A percentile compares a stretch with the other conserved stretches of the same genome.
Evolutionary conservation across 2,113 vertebrate species (phyloP).

Genomic region (Neolamprologus modestus): DNA sequence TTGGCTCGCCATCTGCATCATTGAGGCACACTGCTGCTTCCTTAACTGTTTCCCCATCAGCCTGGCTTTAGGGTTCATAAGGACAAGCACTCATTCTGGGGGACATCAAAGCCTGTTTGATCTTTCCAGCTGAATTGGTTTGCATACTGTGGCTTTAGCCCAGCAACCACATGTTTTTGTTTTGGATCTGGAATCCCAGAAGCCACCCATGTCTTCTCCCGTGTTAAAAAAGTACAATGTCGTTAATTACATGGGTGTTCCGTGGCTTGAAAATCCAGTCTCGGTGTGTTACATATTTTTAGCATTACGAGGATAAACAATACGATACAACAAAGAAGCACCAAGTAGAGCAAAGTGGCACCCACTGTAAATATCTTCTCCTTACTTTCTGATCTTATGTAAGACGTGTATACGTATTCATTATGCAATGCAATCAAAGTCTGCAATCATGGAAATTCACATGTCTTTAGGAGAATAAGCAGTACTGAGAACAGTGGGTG

Average conservation of each 20-base stretch:
- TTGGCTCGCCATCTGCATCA: not conserved
- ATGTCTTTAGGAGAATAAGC: not conserved
- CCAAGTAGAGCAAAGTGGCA: not conserved
- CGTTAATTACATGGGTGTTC: not conserved
- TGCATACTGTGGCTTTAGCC: not conserved
- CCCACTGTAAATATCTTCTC: not conserved
- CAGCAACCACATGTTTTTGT: not conserved
- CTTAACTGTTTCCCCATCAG: not conserved
- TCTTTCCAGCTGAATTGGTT: not conserved
- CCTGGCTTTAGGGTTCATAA: constrained; percentile 12
- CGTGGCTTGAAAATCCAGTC: not conserved
- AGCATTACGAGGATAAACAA: not conserved
- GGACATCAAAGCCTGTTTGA: constrained; percentile 31
- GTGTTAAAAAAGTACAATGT: not conserved
- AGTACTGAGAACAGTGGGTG: not conserved
- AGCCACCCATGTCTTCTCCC: not conserved
- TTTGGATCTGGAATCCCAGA: not conserved
- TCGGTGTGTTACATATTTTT: not conserved
- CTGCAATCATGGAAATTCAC: not conserved
- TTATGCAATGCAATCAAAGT: not conserved
- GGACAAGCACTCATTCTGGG: not conserved
- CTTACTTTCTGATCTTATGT: not conserved
- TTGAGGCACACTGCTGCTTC: not conserved
- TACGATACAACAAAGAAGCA: not conserved
- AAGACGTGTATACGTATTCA: not conserved